A percentile compares a stretch with the other conserved stretches of the same genome.
Conservation (phyloP, 2,888 invertebrate genomes). For the Drymonia ruficornis region DNA sequence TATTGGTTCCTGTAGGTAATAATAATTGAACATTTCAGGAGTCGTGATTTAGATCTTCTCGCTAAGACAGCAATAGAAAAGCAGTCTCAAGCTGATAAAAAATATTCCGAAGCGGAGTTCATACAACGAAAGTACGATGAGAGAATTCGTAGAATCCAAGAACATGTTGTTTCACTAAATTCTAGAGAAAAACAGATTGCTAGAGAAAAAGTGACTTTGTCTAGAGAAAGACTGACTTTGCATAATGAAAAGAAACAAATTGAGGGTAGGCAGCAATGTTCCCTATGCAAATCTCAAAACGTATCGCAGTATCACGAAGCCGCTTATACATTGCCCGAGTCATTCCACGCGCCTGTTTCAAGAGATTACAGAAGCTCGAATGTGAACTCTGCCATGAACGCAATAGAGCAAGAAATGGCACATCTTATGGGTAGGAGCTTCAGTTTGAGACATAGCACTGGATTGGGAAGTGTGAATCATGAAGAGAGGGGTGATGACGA, state of each 20-base stretch:
- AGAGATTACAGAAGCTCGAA: slow-evolving; percentile 60
- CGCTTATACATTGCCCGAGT: slow-evolving; percentile 52
- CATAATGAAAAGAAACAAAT: slow-evolving; percentile 82
- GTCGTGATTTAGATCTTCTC: slow-evolving; percentile 79
- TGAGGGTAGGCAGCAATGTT: slow-evolving; percentile 70
- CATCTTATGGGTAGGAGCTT: slow-evolving; percentile 64
- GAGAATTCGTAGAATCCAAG: slow-evolving; percentile 82
- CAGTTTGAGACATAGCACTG: slow-evolving; percentile 51
- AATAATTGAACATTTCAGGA: slow-evolving; percentile 48
- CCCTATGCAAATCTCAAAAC: slow-evolving; percentile 69
- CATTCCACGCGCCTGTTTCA: slow-evolving; percentile 56
- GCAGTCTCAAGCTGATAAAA: slow-evolving; percentile 84
- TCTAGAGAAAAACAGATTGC: slow-evolving; percentile 85
- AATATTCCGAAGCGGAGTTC: slow-evolving; percentile 82
- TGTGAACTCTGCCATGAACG: slow-evolving; percentile 58
- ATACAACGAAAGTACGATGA: slow-evolving; percentile 84
- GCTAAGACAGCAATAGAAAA: slow-evolving; percentile 85
- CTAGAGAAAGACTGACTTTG: slow-evolving; percentile 83
- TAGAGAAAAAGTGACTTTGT: slow-evolving; percentile 85
- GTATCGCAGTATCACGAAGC: slow-evolving; percentile 50
- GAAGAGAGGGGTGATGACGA: slow-evolving; percentile 18
- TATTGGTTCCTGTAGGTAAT: too few species aligned
- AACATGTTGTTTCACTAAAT: slow-evolving; percentile 81
- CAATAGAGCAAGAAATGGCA: slow-evolving; percentile 73
- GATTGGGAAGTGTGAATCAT: slow-evolving; percentile 35